These are phyloP conservation scores for Morpho helenor DNA, from an alignment of 2,888 invertebrate species.

Conservation along the genomic window DNA sequence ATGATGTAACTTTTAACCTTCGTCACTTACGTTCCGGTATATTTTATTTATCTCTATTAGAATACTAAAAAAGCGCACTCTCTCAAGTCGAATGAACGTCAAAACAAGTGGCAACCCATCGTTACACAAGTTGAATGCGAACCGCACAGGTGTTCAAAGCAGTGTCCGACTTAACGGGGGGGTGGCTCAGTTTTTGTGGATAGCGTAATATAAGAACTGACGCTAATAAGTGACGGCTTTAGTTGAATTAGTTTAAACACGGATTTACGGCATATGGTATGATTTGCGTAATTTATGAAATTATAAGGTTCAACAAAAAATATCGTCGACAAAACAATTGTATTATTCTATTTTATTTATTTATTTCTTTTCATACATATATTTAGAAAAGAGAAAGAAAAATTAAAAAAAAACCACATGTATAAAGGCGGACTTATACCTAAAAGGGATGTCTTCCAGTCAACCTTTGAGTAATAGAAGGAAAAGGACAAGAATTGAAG, in stretches of 20 bases:
- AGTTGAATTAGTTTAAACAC: slow-evolving; percentile 39
- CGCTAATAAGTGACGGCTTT: slow-evolving; percentile 67
- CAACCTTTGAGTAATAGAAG: no score
- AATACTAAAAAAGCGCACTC: slow-evolving; percentile 23
- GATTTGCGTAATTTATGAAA: slow-evolving; percentile 4
- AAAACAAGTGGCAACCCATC: slow-evolving; percentile 45
- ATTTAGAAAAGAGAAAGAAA: no score
- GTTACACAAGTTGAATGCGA: slow-evolving; percentile 63
- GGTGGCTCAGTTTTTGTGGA: slow-evolving; percentile 64
- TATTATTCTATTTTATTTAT: no score
- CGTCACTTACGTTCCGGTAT: no score
- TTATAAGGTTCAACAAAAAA: neutral
- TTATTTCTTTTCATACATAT: no score
- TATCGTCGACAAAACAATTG: no score
- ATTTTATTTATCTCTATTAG: no score
- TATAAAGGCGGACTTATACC: no score
- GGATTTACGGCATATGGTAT: slow-evolving; percentile 17
- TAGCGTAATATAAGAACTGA: slow-evolving; percentile 63
- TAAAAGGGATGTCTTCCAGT: no score
- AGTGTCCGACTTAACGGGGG: slow-evolving; percentile 41
- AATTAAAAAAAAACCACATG: no score
- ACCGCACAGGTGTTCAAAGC: slow-evolving; percentile 62
- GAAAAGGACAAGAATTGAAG: no score
- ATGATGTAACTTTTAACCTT: no score
- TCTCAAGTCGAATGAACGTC: slow-evolving; percentile 26